These are phyloP conservation scores for Noturus placidus DNA, from an alignment of 2,113 vertebrate genomes.

Conservation along the genomic window DNA sequence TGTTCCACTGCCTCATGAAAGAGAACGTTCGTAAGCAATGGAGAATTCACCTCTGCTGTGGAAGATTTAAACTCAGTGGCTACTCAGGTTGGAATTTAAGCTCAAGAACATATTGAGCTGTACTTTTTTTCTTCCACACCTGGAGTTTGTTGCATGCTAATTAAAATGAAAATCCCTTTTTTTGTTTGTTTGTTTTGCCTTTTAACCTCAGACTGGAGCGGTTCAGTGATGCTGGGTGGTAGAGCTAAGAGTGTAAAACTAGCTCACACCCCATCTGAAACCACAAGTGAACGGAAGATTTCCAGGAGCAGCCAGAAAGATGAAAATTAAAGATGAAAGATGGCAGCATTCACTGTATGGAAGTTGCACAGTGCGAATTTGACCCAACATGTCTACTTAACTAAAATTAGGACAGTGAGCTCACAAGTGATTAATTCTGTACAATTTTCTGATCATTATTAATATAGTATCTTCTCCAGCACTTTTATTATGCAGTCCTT, in stretches of 20 bases:
- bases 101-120: not conserved
- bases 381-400: not conserved
- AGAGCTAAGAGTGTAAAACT: constrained; percentile 56
- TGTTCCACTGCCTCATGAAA: constrained; percentile 88
- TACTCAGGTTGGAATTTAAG: constrained; percentile 64
- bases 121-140: not conserved
- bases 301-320: constrained; percentile 44
- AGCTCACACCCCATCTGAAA: constrained; percentile 60
- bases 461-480: not conserved
- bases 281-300: constrained; percentile 67
- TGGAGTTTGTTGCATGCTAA: not conserved
- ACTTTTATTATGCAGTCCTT: not conserved
- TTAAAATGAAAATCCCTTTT: not conserved
- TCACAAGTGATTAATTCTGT: not conserved
- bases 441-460: not conserved
- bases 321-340: not conserved
- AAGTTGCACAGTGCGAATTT: not conserved
- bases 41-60: constrained; percentile 74
- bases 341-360: not conserved
- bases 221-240: constrained; percentile 53
- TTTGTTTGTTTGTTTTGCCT: constrained; percentile 22
- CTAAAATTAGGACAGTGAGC: not conserved
- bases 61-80: constrained; percentile 63
- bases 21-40: constrained; percentile 84
- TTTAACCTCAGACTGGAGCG: constrained; percentile 73